phyloP scores from a whole-genome alignment of 2,888 invertebrate genomes.

The Odontocolon sp. region DNA sequence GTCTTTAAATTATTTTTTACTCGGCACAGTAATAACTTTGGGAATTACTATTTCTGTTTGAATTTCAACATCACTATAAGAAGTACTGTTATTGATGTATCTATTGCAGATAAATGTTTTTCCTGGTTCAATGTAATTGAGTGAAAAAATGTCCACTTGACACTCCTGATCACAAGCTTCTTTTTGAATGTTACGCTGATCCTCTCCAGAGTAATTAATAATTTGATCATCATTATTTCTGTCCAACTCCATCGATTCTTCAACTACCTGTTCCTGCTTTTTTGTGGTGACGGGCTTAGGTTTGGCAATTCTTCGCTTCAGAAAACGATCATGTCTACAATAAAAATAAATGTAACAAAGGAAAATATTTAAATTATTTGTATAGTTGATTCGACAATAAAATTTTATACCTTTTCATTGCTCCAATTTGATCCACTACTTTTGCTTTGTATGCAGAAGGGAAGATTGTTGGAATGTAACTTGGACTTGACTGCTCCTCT shows the following conservation, averaged over 20 bases:
- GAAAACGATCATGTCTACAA: no score
- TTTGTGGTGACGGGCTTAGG: no score
- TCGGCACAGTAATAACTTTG: constrained; percentile 12
- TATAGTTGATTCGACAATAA: no score
- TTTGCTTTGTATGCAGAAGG: constrained; percentile 28
- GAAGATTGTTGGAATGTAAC: constrained; percentile 29
- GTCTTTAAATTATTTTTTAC: constrained; percentile 40
- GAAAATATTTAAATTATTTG: no score
- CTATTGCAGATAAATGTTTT: constrained; percentile 51
- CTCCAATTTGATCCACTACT: constrained; percentile 9
- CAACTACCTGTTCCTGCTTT: no score
- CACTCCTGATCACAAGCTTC: constrained; percentile 54
- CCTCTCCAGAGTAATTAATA: no score
- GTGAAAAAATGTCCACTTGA: constrained; percentile 46
- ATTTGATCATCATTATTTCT: no score
- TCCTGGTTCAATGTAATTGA: constrained; percentile 18
- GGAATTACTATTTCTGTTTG: constrained; percentile 41
- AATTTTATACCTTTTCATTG: constrained; percentile 14
- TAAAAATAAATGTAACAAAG: no score
- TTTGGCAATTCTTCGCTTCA: no score
- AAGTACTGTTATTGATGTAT: constrained; percentile 31
- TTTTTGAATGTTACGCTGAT: no score
- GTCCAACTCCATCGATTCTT: no score
- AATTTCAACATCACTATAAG: constrained; percentile 45
- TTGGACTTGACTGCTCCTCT: constrained; percentile 20